A percentile compares a stretch with the other conserved stretches of the same genome.
Conservation (phyloP, 2,888 invertebrate genomes). For the Crossocerus cetratus region DNA sequence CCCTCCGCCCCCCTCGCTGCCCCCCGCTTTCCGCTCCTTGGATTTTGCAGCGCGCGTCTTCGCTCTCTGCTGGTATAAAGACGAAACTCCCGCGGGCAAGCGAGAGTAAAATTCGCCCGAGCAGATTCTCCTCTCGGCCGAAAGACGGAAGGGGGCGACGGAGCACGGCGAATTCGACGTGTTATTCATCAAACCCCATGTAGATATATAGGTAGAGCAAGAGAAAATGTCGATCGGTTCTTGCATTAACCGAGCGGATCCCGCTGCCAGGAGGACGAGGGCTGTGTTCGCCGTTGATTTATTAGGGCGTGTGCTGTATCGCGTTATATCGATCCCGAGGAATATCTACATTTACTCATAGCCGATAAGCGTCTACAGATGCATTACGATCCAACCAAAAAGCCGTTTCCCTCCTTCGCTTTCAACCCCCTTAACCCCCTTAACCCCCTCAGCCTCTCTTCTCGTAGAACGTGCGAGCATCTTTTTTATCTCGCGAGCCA, state of each 20-base stretch:
- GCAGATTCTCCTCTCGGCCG: too few species aligned
- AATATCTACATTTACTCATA: not conserved
- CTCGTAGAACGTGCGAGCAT: not conserved
- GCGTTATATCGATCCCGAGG: constrained; percentile 17
- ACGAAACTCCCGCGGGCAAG: not conserved
- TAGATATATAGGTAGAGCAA: too few species aligned
- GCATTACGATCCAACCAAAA: not conserved
- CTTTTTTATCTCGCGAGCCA: not conserved
- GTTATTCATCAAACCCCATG: not conserved
- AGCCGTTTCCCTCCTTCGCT: constrained; percentile 8
- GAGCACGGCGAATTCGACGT: not conserved
- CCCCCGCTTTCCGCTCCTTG: constrained; percentile 1
- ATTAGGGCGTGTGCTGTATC: constrained; percentile 39
- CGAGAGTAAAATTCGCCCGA: too few species aligned
- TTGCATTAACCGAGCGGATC: constrained; percentile 23
- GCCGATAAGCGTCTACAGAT: not conserved
- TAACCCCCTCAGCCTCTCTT: not conserved
- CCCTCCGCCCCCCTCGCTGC: not conserved
- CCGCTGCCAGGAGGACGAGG: too few species aligned
- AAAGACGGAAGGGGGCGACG: too few species aligned
- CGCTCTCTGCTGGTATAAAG: not conserved
- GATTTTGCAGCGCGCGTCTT: not conserved
- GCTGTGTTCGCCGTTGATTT: constrained; percentile 29
- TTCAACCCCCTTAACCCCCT: not conserved
- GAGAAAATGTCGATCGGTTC: constrained; percentile 1